Evolutionary conservation across 2,797 vertebrate species (phyloP), one percentile per base, ranked within the genome.

Genomic region (Hafferia zeledoni): DNA sequence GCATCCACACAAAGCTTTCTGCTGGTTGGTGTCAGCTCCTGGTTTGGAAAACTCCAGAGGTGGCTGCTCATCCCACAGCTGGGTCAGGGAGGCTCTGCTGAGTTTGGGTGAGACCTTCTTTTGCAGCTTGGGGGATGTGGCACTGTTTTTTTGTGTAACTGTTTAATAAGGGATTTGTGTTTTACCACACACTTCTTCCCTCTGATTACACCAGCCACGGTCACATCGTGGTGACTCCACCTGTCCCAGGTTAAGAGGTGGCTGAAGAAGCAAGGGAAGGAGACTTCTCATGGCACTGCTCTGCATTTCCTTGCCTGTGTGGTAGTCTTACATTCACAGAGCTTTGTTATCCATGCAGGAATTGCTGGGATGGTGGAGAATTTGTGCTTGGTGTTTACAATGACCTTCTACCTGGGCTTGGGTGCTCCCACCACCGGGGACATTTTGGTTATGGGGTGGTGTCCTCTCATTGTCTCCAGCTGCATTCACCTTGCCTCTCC

Each of bases 251-350:
- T 30, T 19, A 13, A 33, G 35, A 22, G 43, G 9, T 5, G 39
- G 39, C 49, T 71, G 84, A 39, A 46, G 75, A 53, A 67, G 31
- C 44, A 71, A 41, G 33, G 28, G 17, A 37, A 57, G 50, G 71
- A 27, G 27, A 6, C 0, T 2, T 7, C 33, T 22, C 75, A 2
- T 0, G 7, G 25, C 11, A 17, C n/a, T 31, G 56, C 30, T 24
- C 25, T 56, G 46, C 12, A 1, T 49, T 25, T 72, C 25, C 31
- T 28, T 19, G 9, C 37, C 28, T 53, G 28, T 53, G 30, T 53
- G 30, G 30, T 53, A 31, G 30, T 31, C 30, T 75, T 0, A 0
- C 9, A 1, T 6, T 4, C 2, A 0, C 0, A 17, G 55, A 69
- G 55, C 31, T 75, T 64, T 53, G 57, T 3, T 12, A 13, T 28